A percentile compares a stretch with the other conserved stretches of the same genome.
Conservation (phyloP, 2,113 vertebrate genomes). For the Eulacestoma nigropectus region DNA sequence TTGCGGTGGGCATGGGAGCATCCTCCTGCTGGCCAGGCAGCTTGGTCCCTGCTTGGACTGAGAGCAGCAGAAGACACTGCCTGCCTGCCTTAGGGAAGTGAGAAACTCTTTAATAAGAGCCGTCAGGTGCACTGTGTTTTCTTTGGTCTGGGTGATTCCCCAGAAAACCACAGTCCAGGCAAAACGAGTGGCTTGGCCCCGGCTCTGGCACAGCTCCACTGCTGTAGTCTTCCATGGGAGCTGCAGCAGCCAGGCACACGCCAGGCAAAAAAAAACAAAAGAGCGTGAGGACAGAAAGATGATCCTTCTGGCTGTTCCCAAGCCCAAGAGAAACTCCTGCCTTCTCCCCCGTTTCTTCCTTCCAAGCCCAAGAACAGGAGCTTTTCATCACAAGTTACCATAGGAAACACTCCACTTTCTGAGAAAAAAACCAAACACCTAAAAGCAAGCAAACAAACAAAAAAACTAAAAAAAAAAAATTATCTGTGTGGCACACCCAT, state of each 20-base stretch:
- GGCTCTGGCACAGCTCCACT: neutral
- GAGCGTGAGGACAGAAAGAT: neutral
- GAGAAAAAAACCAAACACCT: neutral
- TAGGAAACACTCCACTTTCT: neutral
- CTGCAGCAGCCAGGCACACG: neutral
- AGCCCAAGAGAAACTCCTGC: neutral
- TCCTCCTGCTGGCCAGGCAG: neutral
- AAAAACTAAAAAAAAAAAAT: no score
- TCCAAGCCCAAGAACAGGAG: neutral
- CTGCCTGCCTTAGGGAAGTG: neutral
- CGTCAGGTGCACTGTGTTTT: neutral
- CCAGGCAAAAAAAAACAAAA: neutral
- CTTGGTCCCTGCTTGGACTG: neutral
- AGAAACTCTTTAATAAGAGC: neutral
- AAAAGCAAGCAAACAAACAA: neutral
- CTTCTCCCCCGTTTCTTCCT: neutral
- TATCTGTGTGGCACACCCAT: neutral
- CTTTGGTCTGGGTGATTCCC: conserved; percentile 13
- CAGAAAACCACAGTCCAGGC: neutral
- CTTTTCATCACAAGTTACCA: neutral
- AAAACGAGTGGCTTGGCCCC: rapidly evolving
- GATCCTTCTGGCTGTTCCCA: neutral
- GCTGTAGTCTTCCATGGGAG: neutral
- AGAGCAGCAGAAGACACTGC: rapidly evolving
- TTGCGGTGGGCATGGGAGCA: rapidly evolving